Percentiles rank a stretch among this genome's conserved stretches.
phyloP scores from a whole-genome alignment of 2,797 vertebrate species.

The Myotis planiceps region DNA sequence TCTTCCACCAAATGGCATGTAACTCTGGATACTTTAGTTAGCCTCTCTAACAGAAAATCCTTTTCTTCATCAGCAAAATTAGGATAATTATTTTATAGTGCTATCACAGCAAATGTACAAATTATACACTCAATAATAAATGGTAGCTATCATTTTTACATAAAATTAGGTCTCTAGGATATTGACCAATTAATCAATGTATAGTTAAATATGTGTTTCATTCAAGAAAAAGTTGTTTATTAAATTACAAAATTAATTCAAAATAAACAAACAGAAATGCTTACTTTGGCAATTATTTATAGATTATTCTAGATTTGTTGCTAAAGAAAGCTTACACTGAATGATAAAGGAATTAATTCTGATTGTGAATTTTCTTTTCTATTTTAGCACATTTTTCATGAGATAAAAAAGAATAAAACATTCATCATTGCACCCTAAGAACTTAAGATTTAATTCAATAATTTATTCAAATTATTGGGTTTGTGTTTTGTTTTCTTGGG shows the following conservation, averaged over 20 bases:
- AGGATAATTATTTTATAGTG: constrained; percentile 64
- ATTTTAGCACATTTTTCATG: background rate
- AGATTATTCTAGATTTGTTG: constrained; percentile 14
- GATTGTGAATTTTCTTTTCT: background rate
- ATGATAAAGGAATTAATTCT: background rate
- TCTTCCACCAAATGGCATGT: constrained; percentile 13
- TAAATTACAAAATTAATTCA: constrained; percentile 51
- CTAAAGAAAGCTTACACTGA: constrained; percentile 16
- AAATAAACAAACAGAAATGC: background rate
- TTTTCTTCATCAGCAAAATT: constrained; percentile 53
- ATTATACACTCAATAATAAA: constrained; percentile 51
- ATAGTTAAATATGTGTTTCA: constrained; percentile 51
- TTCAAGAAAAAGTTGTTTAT: constrained; percentile 29
- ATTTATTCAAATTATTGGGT: background rate
- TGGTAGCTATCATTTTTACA: constrained; percentile 51
- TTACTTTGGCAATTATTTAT: background rate
- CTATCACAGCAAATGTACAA: constrained; percentile 39
- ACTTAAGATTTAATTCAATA: constrained; percentile 5
- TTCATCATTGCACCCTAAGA: background rate
- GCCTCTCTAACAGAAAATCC: constrained; percentile 14
- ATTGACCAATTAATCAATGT: constrained; percentile 43
- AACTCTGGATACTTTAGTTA: constrained; percentile 14
- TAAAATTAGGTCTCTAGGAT: constrained; percentile 51
- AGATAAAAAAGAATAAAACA: background rate
- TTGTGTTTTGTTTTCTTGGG: background rate